phyloP scores from a whole-genome alignment of 2,888 invertebrate species.

The Thymelicus acteon region DNA sequence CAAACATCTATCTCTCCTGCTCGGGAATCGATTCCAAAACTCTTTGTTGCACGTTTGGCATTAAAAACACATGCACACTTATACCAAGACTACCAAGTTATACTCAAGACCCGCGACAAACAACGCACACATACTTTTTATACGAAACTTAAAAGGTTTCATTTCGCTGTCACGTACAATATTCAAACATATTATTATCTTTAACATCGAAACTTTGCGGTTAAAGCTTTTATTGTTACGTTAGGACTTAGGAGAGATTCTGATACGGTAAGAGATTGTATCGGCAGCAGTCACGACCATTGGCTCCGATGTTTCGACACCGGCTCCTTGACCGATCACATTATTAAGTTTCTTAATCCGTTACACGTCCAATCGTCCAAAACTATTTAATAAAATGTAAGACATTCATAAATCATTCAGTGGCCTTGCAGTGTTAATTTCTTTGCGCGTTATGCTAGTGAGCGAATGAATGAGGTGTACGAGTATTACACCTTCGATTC shows the following conservation, averaged over 20 bases:
- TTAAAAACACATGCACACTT: too few relatives aligned
- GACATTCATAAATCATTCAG: constrained; percentile 55
- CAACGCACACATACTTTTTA: too few relatives aligned
- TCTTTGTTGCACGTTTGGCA: too few relatives aligned
- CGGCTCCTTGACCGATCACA: constrained; percentile 55
- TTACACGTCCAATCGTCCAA: constrained; percentile 39
- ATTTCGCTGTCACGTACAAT: too few relatives aligned
- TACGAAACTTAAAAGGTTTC: too few relatives aligned
- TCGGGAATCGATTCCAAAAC: too few relatives aligned
- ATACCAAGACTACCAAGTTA: too few relatives aligned
- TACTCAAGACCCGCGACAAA: too few relatives aligned
- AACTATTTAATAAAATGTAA: constrained; percentile 48
- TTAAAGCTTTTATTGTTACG: too few relatives aligned
- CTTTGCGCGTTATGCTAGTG: constrained; percentile 39
- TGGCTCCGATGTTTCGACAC: constrained; percentile 46
- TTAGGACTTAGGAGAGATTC: background rate
- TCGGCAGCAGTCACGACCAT: constrained; percentile 16
- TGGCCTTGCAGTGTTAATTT: constrained; percentile 55
- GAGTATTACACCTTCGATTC: constrained; percentile 23
- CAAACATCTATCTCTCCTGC: too few relatives aligned
- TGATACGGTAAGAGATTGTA: constrained; percentile 20
- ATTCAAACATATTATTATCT: too few relatives aligned
- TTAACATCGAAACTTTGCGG: too few relatives aligned
- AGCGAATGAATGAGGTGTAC: constrained; percentile 23
- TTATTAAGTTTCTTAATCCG: constrained; percentile 52